Base-by-base conservation (phyloP, 2,113 vertebrate species). In the Willisornis vidua region DNA sequence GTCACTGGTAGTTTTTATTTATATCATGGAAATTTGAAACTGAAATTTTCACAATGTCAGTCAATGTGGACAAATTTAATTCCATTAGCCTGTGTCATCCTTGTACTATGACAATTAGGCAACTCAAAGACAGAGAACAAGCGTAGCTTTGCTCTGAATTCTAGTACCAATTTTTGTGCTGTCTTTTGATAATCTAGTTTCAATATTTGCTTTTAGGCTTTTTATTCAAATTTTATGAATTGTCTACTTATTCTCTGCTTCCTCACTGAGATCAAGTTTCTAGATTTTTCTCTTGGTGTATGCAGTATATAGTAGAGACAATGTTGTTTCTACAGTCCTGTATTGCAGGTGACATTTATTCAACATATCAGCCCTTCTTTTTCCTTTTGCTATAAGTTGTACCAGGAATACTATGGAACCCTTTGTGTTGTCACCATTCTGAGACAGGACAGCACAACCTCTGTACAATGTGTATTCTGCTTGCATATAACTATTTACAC, bases 161-260 rank as follows among this genome's bases (percentile, higher is more conserved):
- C 29, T 55, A 45, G 17, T 46, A 51, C 19, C 10, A 85, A 71
- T 71, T 78, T 85, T 77, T 68, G 24, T 52, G 35, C 39, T 89
- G 26, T 9, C 19, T 82, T 91, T 93, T 51, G 11, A 61, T 82
- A 92, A 51, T 45, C 26, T 75, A 20, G 3, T 28, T 75, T 90
- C 90, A 87, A 73, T 55, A 77, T 71, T 86, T 90, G 33, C 35
- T 82, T 93, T 91, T 59, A 85, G 23, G 23, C 12, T 90, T 92
- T 92, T 90, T 63, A 86, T 94, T 90, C 26, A 19, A 74, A 7
- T 73, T 72, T 70, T 62, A 54, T 91, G 90, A 28, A 45, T 70
- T 93, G 13, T 58, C 59, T 80, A 3, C 35, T 77, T 80, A 80
- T 67, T 77, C 23, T 67, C 15, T 84, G 20, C 20, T 84, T 92